phyloP scores from a whole-genome alignment of 2,888 invertebrate species.

The Helleia helle region DNA sequence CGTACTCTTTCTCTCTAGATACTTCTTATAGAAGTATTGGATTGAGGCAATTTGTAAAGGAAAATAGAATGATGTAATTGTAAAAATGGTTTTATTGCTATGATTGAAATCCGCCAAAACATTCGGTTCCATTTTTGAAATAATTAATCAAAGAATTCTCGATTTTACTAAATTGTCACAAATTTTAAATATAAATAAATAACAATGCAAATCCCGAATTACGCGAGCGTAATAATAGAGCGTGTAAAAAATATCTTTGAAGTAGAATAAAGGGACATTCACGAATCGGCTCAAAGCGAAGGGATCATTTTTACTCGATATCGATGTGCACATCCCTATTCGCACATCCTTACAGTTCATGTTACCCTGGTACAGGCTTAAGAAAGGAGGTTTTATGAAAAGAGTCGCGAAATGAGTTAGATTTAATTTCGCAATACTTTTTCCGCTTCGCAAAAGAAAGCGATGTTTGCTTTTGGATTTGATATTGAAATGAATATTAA shows the following conservation, averaged over 20 bases:
- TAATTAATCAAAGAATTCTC: too few relatives aligned
- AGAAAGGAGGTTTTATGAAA: constrained; percentile 48
- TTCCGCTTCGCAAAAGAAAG: constrained; percentile 28
- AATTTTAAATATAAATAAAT: neutral
- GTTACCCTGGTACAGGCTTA: too few relatives aligned
- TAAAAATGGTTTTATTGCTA: too few relatives aligned
- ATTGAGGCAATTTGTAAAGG: too few relatives aligned
- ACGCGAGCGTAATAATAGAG: constrained; percentile 55
- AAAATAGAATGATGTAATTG: too few relatives aligned
- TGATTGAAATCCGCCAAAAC: too few relatives aligned
- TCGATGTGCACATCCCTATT: too few relatives aligned
- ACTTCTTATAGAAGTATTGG: too few relatives aligned
- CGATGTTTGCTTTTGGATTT: constrained; percentile 31
- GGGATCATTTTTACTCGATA: constrained; percentile 57
- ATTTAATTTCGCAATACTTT: constrained; percentile 46
- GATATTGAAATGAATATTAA: constrained; percentile 21
- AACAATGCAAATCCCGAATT: constrained; percentile 28
- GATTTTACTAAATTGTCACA: too few relatives aligned
- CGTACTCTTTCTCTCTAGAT: too few relatives aligned
- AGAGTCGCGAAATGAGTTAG: constrained; percentile 51
- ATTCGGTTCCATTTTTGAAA: neutral
- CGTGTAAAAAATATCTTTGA: constrained; percentile 51
- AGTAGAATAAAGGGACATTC: constrained; percentile 51
- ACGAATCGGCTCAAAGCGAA: constrained; percentile 58
- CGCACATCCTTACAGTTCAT: too few relatives aligned